Evolutionary conservation across 2,113 vertebrate genomes (phyloP).

Genomic region (Panthera tigris): DNA sequence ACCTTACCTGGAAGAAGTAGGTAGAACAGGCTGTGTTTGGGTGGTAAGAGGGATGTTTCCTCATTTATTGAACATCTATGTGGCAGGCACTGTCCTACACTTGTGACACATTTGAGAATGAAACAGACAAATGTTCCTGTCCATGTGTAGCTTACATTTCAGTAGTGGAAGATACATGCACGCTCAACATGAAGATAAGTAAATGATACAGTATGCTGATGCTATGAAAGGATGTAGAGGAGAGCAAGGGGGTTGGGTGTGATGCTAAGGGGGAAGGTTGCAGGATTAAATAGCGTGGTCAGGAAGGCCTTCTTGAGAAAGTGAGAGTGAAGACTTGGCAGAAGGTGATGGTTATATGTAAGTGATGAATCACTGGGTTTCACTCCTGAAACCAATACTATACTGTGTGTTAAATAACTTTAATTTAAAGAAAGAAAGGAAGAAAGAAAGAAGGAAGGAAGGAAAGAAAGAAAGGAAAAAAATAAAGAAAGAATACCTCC

Average conservation of each 20-base stretch:
- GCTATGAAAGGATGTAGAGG: not conserved
- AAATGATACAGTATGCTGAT: not conserved
- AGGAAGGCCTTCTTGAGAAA: not conserved
- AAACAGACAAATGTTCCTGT: not conserved
- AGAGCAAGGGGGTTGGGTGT: not conserved
- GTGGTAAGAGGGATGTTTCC: not conserved
- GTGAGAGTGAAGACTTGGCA: not conserved
- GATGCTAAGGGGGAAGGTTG: not conserved
- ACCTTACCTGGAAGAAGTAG: not conserved
- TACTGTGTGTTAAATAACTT: too few relatives aligned
- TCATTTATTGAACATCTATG: not conserved
- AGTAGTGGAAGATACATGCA: not conserved
- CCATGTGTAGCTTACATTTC: not conserved
- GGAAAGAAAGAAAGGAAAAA: too few relatives aligned
- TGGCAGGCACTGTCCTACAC: not conserved
- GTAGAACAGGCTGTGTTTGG: not conserved
- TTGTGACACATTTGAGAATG: not conserved
- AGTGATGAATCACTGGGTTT: too few relatives aligned
- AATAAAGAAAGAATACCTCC: not conserved
- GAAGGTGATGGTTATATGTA: not conserved
- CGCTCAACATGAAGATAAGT: not conserved
- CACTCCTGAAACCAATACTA: too few relatives aligned
- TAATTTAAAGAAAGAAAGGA: too few relatives aligned
- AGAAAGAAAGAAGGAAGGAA: not conserved
- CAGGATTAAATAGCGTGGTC: not conserved